Conservation (phyloP, 2,113 vertebrate genomes). For the Cyanoderma ruficeps region DNA sequence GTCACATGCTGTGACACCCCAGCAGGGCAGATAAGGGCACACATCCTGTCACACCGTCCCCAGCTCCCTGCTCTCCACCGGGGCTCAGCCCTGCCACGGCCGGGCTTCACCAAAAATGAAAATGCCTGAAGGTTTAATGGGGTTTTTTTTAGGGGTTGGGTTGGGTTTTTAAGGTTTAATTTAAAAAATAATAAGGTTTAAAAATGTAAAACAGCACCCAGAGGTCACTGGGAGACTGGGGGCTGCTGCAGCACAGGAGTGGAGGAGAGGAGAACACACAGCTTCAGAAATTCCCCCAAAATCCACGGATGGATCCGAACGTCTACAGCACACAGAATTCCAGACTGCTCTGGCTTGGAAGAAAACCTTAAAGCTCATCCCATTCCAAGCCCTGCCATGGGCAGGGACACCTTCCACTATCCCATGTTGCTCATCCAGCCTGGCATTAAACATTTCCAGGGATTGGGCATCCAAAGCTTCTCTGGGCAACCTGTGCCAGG, state of each 20-base stretch:
- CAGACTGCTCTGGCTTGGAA: background rate
- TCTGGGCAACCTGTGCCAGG: background rate
- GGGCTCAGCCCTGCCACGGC: background rate
- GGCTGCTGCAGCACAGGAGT: background rate
- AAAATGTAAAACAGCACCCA: background rate
- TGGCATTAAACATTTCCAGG: background rate
- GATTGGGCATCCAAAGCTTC: background rate
- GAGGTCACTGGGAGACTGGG: background rate
- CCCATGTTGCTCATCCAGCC: background rate
- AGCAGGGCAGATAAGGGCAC: background rate
- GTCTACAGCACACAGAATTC: background rate
- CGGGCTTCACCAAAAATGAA: background rate
- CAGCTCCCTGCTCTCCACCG: background rate
- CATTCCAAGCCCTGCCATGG: background rate
- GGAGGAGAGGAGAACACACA: background rate
- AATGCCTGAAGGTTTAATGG: background rate
- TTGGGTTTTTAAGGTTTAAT: background rate
- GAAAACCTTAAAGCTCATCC: background rate
- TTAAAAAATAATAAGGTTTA: too few relatives aligned
- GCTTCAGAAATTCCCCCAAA: background rate
- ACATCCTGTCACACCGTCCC: background rate
- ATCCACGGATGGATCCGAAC: background rate
- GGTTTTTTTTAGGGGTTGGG: accelerated
- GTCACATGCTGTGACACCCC: background rate
- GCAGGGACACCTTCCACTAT: background rate